Base-by-base conservation (phyloP, 1,140 invertebrate species). In the Pinna nobilis region DNA sequence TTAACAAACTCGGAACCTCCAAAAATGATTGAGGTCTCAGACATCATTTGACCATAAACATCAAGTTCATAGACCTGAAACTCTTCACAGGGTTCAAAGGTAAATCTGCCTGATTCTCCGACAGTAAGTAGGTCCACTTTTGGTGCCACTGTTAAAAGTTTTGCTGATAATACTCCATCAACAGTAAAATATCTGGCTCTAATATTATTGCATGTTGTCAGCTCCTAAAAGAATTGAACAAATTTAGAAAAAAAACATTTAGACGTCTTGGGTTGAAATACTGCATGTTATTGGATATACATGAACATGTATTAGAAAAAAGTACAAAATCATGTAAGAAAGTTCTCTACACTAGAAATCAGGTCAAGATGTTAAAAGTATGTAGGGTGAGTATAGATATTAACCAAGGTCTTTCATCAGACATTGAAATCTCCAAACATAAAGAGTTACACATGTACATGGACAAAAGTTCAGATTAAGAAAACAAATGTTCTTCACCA, bases 41-140 rank as follows among this genome's bases (percentile, higher is more conserved):
- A 76, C 23, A 65, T 76, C 32, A 83, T 37, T 1, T 70, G 55
- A 44, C 81, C 81, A 66, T 83, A 71, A 20, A 65, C 60, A 35
- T 70, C 75, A 11, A 76, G 13, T 39, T 73, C 63, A 30, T 78
- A 39, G 1, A 78, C 61, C 11, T 66, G 53, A 25, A 73, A 78
- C 23, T 65, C 50, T 35, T 25, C 47, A 44, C 23, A 74, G 23
- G 73, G 69, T n/a, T 65, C 71, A 53, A 80, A 80, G 3, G 33
- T 49, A 50, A 77, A 70, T 2, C 50, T 68, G 11, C 79, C 79
- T 23, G 61, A 20, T 0, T 25, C 61, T 4, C 69, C 72, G 13
- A 76, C 71, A 1, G 61, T 65, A 7, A 83, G 47, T 23, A 28
- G 44, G 39, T 83, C 81, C 9, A 81, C 66, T 49, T 67, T 70